Evolutionary conservation across 2,113 vertebrate genomes (phyloP), one percentile per base, ranked within the genome.

Genomic region (Macrotis lagotis): DNA sequence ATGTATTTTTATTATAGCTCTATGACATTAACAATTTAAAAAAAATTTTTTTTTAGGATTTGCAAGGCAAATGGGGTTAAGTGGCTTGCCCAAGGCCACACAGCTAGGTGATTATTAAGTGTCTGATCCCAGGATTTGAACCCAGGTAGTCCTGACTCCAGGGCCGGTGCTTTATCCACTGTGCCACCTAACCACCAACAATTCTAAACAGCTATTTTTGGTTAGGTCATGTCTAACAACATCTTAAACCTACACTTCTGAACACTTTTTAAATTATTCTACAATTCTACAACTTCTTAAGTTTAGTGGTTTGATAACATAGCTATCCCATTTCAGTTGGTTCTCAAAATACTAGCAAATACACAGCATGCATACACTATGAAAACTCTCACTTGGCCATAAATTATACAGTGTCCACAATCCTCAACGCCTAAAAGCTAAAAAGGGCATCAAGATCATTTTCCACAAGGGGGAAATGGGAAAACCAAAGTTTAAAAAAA

Each of bases 401-500:
- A 44, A 22, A 83, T 83, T 83, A 83, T n/a, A 74, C 31, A 83
- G 3, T 44, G 6, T 83, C 66, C n/a, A 22, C 55, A 44, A 44
- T 83, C 66, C 66, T 44, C 44, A 44, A 37, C 8, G 7, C 19
- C 66, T 44, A 37, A 44, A 83, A n/a, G 9, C 19, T 44, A 44
- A 83, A 83, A 83, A n/a, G 6, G 66, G 7, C 6, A 83, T 66
- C 66, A 44, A 44, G 16, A n/a, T 83, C 66, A 83, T 83, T n/a
- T 83, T 83, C 66, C 66, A 44, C 8, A 19, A 22, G n/a, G 19
- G 37, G 7, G 66, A 83, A 83, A 83, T 44, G n/a, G n/a, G 66
- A 96, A 94, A 91, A 92, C 25, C n/a, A 96, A 53, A 93, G 50
- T n/a, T 88, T n/a, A 96, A 55, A 91, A 26, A 66, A 52, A 28